A percentile compares a stretch with the other conserved stretches of the same genome.
phyloP scores from a whole-genome alignment of 2,113 vertebrate species.

The Morone saxatilis region DNA sequence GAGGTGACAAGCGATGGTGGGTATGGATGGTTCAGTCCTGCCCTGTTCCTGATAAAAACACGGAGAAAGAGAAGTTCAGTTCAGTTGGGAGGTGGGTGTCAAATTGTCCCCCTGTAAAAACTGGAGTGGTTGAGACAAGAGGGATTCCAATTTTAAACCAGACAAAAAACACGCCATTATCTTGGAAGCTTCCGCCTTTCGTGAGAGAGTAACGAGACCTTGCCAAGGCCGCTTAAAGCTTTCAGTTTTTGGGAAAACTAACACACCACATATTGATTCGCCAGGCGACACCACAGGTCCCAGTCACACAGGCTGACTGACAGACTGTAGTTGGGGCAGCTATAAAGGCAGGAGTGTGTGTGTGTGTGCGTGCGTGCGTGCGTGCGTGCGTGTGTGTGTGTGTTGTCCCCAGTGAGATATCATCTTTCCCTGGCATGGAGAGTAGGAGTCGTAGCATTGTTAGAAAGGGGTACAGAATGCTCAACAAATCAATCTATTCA shows the following conservation, averaged over 20 bases:
- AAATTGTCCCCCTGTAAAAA: slow-evolving; percentile 64
- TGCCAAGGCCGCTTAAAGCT: slow-evolving; percentile 8
- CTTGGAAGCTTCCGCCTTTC: slow-evolving; percentile 41
- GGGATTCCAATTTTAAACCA: slow-evolving; percentile 53
- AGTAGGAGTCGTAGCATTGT: not conserved
- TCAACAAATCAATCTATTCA: not conserved
- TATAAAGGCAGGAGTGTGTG: not conserved
- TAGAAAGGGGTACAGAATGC: not conserved
- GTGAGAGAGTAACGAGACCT: slow-evolving; percentile 48
- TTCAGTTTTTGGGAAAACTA: slow-evolving; percentile 23
- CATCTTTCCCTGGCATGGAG: not conserved
- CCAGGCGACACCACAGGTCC: not conserved
- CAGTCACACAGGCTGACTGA: slow-evolving; percentile 3
- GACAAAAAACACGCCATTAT: slow-evolving; percentile 49
- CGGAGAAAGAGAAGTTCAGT: not conserved
- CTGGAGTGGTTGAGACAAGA: slow-evolving; percentile 26
- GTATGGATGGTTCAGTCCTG: not conserved
- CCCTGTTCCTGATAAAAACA: slow-evolving; percentile 6
- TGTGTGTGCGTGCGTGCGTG: slow-evolving; percentile 13
- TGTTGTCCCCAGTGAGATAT: slow-evolving; percentile 11
- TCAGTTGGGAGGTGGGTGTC: slow-evolving; percentile 23
- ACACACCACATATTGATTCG: slow-evolving; percentile 4
- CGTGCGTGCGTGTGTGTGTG: slow-evolving; percentile 12
- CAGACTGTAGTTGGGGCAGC: not conserved
- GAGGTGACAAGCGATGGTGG: not conserved